Base-by-base conservation (phyloP, 1,140 invertebrate species). In the Hypothenemus hampei region DNA sequence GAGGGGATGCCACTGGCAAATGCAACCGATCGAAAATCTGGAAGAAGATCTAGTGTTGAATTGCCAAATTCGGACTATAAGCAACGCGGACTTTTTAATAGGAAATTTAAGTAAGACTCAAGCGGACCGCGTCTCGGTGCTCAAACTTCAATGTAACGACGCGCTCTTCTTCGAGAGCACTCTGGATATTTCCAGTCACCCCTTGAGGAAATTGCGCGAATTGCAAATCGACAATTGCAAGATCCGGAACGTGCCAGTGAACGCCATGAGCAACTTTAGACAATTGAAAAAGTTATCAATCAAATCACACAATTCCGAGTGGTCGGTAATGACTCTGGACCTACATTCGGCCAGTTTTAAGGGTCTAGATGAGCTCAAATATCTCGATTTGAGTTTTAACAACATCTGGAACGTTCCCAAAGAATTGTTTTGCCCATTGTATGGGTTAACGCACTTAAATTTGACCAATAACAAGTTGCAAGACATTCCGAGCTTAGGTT, bases 141-240 rank as follows among this genome's bases (percentile, higher is more conserved):
- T 90, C 40, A 77, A 78, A 59, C 76, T 90, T 31, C 81, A 87
- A 68, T 91, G 88, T 71, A 89, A 82, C 71, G 86, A 89, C 70
- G 81, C 85, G 51, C 72, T 88, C 33, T 87, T 89, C 72, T 87
- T 86, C 70, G 86, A 89, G 72, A 87, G 83, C 66, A 79, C 81
- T 43, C 70, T 88, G 16, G 78, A 86, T 57, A 69, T 76, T 60
- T 76, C 64, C 59, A 71, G 76, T 58, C 72, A 73, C 60, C 75
- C 80, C 37, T 73, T 90, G 37, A 77, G 78, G 35, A 78, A 82
- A 41, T 72, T 91, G 26, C 74, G 80, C 59, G 80, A 87, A 54
- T 75, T 92, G 11, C 73, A 78, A 37, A 78, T 92, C 52, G 86
- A 89, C 62, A 81, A 81, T 63, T 92, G 89, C 71, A 89, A 89